Conservation (phyloP, 2,888 invertebrate species). For the Brachyptera putata region DNA sequence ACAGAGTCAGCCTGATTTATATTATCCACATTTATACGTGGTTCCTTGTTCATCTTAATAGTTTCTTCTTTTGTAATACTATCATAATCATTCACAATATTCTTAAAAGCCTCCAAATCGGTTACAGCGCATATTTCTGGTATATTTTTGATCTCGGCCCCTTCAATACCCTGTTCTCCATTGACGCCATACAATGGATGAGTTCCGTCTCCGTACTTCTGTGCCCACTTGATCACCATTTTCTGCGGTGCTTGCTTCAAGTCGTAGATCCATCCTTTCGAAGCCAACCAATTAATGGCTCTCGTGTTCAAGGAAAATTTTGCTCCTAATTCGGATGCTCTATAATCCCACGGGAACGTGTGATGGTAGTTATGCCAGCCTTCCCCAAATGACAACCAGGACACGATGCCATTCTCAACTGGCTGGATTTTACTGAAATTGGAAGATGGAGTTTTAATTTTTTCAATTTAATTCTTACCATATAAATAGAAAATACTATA, state of each 20-base stretch:
- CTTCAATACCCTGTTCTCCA: background rate
- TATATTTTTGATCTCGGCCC: background rate
- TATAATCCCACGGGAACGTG: slow-evolving; percentile 80
- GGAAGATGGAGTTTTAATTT: background rate
- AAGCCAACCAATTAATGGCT: slow-evolving; percentile 22
- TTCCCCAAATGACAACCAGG: slow-evolving; percentile 65
- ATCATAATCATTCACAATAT: background rate
- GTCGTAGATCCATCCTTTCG: slow-evolving; percentile 35
- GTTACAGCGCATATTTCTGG: background rate
- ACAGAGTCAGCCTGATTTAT: too few species aligned
- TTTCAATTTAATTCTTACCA: too few species aligned
- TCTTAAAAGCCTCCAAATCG: background rate
- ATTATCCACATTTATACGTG: too few species aligned
- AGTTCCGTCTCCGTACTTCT: slow-evolving; percentile 42
- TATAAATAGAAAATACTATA: too few species aligned
- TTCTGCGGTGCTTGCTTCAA: background rate
- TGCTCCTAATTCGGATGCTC: slow-evolving; percentile 65
- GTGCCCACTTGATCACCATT: background rate
- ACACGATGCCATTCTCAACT: slow-evolving; percentile 63
- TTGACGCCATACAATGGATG: slow-evolving; percentile 24
- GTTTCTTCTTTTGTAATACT: too few species aligned
- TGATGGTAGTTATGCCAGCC: slow-evolving; percentile 91
- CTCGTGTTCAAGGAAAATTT: slow-evolving; percentile 53
- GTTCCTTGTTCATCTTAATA: too few species aligned
- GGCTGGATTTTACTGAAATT: slow-evolving; percentile 55